Base-by-base conservation (phyloP, 2,888 invertebrate species). In the Microctonus hyperodae region DNA sequence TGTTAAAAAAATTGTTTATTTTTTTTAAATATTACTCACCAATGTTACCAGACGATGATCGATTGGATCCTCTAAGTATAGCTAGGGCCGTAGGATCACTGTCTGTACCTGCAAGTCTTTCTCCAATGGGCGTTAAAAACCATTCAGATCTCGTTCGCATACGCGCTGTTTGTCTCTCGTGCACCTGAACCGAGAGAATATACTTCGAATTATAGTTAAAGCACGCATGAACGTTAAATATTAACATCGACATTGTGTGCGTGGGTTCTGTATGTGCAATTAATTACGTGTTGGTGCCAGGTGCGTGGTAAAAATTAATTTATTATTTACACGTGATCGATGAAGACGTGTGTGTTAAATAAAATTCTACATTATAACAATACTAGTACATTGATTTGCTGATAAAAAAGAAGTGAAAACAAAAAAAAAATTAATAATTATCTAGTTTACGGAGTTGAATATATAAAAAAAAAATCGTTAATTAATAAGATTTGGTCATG, bases 81-180 rank as follows among this genome's bases (percentile, higher is more conserved):
- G 84, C 84, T 74, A 85, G 81, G 62, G 84, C 81, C 48, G 83
- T 81, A 25, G 85, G 84, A 75, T 86, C 86, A 69, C 85, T 85
- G 70, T 86, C 86, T 60, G 84, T 80, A 56, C 84, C 75, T 78
- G 86, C 75, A 83, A 86, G 74, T 85, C 86, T 70, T 69, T 86
- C 86, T 13, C 88, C 88, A 73, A 88, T 88, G 67, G 91, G 91
- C 79, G 91, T 91, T 85, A 95, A 90, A 88, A 97, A 98, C 98
- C 98, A 98, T 87, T 98, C 97, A 69, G 97, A 97, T 77, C 98
- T 91, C 74, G 97, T 96, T 84, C 95, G 91, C 95, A 98, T 96
- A 77, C 98, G 90, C 83, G 95, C 95, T 73, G 97, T 93, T 88
- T 98, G 98, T 83, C 96, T 90, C 87, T 96, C 96, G 87, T 96